A percentile compares a stretch with the other conserved stretches of the same genome.
These are phyloP conservation scores for Ophthalmolycus amberensis DNA, from an alignment of 2,113 vertebrate species.

Conservation along the genomic window DNA sequence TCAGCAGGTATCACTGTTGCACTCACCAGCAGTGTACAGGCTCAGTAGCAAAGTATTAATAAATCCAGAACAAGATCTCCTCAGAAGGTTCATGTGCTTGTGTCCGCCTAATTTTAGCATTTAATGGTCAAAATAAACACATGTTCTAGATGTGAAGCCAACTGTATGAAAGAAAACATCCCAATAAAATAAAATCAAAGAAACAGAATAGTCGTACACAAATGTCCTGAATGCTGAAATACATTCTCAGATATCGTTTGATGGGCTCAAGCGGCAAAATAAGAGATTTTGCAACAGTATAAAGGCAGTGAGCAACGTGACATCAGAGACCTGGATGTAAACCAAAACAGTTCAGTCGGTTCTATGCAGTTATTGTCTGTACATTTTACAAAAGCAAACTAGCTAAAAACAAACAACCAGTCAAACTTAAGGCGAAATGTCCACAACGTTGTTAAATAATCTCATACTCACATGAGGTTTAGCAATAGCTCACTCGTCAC, in stretches of 20 bases:
- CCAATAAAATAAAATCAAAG: neutral
- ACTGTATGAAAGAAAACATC: slow-evolving; percentile 30
- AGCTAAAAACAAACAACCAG: slow-evolving; percentile 16
- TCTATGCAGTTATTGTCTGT: slow-evolving; percentile 4
- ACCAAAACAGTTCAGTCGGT: slow-evolving; percentile 32
- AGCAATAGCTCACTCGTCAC: slow-evolving; percentile 10
- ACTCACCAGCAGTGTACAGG: slow-evolving; percentile 33
- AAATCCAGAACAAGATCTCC: neutral
- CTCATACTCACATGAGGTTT: slow-evolving; percentile 16
- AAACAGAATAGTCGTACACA: neutral
- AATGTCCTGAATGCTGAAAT: slow-evolving; percentile 52
- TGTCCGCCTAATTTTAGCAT: slow-evolving; percentile 18
- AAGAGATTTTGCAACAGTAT: neutral
- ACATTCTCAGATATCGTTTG: slow-evolving; percentile 65
- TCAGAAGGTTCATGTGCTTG: slow-evolving; percentile 7
- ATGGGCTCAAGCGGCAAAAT: slow-evolving; percentile 22
- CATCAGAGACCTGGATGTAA: slow-evolving; percentile 54
- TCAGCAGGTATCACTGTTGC: neutral
- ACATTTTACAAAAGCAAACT: slow-evolving; percentile 20
- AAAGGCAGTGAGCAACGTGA: slow-evolving; percentile 53
- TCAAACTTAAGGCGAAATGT: slow-evolving; percentile 62
- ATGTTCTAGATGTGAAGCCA: neutral
- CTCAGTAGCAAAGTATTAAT: slow-evolving; percentile 5
- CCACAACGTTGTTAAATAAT: slow-evolving; percentile 34
- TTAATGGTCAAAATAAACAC: slow-evolving; percentile 43